Evolutionary conservation across 2,113 vertebrate species (phyloP).

Genomic region (Tetrao urogallus): DNA sequence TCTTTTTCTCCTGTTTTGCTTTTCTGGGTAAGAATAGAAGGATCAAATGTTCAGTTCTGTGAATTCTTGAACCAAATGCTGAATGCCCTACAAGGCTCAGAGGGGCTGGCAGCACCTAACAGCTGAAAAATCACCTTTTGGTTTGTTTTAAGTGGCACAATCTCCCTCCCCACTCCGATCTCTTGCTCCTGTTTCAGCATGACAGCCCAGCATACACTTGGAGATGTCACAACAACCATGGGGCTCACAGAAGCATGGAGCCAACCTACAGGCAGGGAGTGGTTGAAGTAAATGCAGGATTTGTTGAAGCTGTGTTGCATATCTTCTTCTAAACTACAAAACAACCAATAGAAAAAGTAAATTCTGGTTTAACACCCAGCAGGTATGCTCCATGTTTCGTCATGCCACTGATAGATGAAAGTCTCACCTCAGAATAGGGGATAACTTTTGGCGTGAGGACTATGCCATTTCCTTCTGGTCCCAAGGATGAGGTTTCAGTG

Average conservation of each 20-base stretch:
- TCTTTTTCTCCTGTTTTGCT: not conserved
- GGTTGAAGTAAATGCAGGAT: not conserved
- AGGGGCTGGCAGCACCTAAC: not conserved
- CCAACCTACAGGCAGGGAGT: not conserved
- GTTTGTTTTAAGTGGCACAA: not conserved
- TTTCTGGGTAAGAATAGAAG: not conserved
- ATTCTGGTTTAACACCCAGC: not conserved
- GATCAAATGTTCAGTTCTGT: not conserved
- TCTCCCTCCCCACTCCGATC: not conserved
- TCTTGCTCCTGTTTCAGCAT: not conserved
- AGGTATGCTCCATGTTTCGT: not conserved
- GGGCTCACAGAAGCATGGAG: not conserved
- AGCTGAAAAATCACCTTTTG: not conserved
- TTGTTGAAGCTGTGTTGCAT: not conserved
- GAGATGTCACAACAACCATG: not conserved
- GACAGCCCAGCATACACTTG: not conserved
- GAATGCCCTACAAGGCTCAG: not conserved
- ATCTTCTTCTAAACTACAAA: not conserved
- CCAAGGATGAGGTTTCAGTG: not conserved
- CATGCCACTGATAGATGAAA: not conserved
- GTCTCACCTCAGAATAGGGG: not conserved
- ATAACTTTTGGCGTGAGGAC: not conserved
- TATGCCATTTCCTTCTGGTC: not conserved
- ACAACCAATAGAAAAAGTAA: not conserved
- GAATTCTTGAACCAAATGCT: not conserved